A percentile compares a stretch with the other conserved stretches of the same genome.
These are phyloP conservation scores for Daboia siamensis DNA, from an alignment of 2,113 vertebrate species.

Conservation along the genomic window DNA sequence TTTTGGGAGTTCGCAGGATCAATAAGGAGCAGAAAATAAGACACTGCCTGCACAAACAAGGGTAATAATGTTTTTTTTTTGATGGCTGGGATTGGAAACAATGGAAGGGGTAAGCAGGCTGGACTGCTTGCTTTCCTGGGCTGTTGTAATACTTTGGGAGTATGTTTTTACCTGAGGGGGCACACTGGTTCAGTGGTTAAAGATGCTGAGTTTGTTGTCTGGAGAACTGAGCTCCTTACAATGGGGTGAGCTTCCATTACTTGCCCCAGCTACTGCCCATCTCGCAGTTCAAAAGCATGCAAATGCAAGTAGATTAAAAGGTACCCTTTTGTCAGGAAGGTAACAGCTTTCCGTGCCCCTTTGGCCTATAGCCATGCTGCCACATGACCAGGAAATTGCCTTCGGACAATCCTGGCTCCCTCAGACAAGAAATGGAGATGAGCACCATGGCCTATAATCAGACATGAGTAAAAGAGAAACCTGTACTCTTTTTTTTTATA, in stretches of 20 bases:
- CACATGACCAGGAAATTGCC: background rate
- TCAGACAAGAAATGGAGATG: background rate
- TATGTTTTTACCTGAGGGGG: background rate
- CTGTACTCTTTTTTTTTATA: background rate
- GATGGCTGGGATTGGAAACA: background rate
- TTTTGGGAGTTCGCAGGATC: background rate
- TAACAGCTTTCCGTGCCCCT: background rate
- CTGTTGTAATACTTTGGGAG: background rate
- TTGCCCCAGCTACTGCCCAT: background rate
- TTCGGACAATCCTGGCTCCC: background rate
- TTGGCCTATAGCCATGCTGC: background rate
- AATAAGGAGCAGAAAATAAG: background rate
- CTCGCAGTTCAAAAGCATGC: background rate
- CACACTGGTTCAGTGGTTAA: background rate
- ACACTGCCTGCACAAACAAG: background rate
- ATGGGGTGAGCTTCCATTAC: background rate
- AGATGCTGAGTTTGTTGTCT: background rate
- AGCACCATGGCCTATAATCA: background rate
- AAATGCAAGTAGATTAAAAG: background rate
- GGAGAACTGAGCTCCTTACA: background rate
- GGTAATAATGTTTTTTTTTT: background rate
- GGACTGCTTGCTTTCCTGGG: background rate
- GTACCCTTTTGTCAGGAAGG: background rate
- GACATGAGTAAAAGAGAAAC: background rate
- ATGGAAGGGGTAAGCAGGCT: background rate